Conservation (phyloP, 2,888 invertebrate species). For the Hirtodrosophila alboralis region DNA sequence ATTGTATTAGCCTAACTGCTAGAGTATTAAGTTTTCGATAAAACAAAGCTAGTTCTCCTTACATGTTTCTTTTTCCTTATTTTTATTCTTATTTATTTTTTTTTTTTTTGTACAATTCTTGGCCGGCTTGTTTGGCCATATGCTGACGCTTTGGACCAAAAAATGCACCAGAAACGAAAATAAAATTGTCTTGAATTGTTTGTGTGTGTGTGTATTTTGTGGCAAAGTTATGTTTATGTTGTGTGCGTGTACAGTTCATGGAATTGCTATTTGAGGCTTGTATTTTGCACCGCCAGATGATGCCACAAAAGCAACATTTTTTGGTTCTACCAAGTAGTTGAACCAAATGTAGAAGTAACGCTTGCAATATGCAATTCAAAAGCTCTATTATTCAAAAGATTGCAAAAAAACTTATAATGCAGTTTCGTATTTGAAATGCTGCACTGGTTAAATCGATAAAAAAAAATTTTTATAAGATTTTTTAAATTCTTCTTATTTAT, state of each 20-base stretch:
- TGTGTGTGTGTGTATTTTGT: slow-evolving; percentile 18
- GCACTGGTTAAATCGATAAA: neutral
- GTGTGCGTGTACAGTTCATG: slow-evolving; percentile 64
- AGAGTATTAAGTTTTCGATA: slow-evolving; percentile 2
- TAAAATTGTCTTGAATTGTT: slow-evolving; percentile 17
- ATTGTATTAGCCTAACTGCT: too few relatives aligned
- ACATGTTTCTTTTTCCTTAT: neutral
- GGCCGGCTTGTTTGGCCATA: slow-evolving; percentile 51
- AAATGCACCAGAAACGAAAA: slow-evolving; percentile 41
- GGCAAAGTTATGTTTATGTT: slow-evolving; percentile 54
- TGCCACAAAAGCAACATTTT: slow-evolving; percentile 30
- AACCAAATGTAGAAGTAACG: slow-evolving; percentile 9
- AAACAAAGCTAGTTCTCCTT: neutral
- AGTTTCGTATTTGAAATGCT: too few relatives aligned
- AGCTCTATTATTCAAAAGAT: slow-evolving; percentile 24
- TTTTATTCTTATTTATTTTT: slow-evolving; percentile 7
- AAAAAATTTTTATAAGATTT: neutral
- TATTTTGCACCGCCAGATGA: slow-evolving; percentile 49
- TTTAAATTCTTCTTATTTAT: too few relatives aligned
- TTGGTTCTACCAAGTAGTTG: slow-evolving; percentile 5
- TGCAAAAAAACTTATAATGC: too few relatives aligned
- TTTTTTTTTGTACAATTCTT: slow-evolving; percentile 30
- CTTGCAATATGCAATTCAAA: slow-evolving; percentile 14
- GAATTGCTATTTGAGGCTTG: slow-evolving; percentile 64
- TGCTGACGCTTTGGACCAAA: slow-evolving; percentile 41